Percentiles rank a stretch among this genome's conserved stretches.
Conservation (phyloP, 2,888 invertebrate genomes). For the Dichetophora obliterata region DNA sequence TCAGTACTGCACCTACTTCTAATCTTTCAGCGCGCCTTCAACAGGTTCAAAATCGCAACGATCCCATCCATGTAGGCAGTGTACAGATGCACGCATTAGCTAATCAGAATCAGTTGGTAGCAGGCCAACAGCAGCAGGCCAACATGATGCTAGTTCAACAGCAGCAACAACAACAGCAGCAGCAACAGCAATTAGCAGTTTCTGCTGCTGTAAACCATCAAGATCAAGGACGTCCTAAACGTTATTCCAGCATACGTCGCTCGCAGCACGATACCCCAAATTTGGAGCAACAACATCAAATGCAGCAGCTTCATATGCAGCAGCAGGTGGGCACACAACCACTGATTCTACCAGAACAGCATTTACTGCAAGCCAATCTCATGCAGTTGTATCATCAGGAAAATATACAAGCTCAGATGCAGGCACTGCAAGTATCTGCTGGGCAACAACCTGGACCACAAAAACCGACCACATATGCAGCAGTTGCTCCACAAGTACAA, state of each 20-base stretch:
- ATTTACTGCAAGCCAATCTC: constrained; percentile 51
- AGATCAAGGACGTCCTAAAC: constrained; percentile 73
- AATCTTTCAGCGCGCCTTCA: constrained; percentile 66
- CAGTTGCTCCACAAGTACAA: constrained; percentile 52
- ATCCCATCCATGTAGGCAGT: constrained; percentile 69
- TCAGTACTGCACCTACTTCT: constrained; percentile 47
- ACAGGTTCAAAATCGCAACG: constrained; percentile 67
- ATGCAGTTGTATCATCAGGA: constrained; percentile 53
- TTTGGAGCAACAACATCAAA: constrained; percentile 39
- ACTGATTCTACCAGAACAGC: constrained; percentile 50
- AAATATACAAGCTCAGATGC: constrained; percentile 51
- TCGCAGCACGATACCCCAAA: constrained; percentile 60
- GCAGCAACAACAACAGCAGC: constrained; percentile 52
- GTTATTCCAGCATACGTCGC: constrained; percentile 77
- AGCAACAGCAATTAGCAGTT: constrained; percentile 45
- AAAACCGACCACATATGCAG: constrained; percentile 53
- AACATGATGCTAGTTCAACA: constrained; percentile 50
- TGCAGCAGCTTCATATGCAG: constrained; percentile 45
- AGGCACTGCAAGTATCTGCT: constrained; percentile 43
- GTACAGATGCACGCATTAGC: constrained; percentile 69
- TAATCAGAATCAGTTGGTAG: constrained; percentile 59
- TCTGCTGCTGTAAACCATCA: constrained; percentile 55
- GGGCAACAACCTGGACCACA: constrained; percentile 47
- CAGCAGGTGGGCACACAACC: constrained; percentile 44
- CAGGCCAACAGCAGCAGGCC: constrained; percentile 51